These are phyloP conservation scores for Halcyon malimbica DNA, from an alignment of 2,113 vertebrate species.

Conservation along the genomic window DNA sequence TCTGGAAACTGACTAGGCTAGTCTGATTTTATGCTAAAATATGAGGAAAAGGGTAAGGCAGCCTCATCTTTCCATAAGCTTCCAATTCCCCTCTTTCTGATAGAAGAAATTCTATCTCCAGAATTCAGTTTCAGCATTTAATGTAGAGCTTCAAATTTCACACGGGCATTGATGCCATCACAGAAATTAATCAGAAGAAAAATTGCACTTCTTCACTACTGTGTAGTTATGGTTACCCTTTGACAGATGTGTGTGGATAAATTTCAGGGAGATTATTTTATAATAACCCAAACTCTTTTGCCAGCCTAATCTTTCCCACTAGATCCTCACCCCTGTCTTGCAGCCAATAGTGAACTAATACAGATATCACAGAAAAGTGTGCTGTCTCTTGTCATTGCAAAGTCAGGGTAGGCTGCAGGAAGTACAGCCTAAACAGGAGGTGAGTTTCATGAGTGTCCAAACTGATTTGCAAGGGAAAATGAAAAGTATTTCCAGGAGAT, in stretches of 20 bases:
- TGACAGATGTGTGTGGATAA: background rate
- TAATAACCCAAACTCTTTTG: background rate
- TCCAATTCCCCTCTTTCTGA: background rate
- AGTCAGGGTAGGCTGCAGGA: background rate
- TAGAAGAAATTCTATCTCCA: background rate
- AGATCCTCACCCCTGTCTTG: background rate
- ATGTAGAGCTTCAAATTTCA: background rate
- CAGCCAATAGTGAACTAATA: background rate
- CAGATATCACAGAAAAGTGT: background rate
- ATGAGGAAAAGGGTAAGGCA: background rate
- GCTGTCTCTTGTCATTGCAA: background rate
- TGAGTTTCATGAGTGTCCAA: background rate
- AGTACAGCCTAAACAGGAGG: background rate
- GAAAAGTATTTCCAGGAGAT: background rate
- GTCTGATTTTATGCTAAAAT: background rate
- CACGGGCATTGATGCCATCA: background rate
- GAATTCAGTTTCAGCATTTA: background rate
- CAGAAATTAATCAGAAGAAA: background rate
- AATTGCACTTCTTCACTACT: background rate
- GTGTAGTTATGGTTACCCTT: accelerated
- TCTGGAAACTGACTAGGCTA: background rate
- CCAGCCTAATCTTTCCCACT: background rate
- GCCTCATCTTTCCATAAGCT: background rate
- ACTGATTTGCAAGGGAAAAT: background rate
- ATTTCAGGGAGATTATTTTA: accelerated